Evolutionary conservation across 2,113 vertebrate species (phyloP).

Genomic region (Chaetura pelagica): DNA sequence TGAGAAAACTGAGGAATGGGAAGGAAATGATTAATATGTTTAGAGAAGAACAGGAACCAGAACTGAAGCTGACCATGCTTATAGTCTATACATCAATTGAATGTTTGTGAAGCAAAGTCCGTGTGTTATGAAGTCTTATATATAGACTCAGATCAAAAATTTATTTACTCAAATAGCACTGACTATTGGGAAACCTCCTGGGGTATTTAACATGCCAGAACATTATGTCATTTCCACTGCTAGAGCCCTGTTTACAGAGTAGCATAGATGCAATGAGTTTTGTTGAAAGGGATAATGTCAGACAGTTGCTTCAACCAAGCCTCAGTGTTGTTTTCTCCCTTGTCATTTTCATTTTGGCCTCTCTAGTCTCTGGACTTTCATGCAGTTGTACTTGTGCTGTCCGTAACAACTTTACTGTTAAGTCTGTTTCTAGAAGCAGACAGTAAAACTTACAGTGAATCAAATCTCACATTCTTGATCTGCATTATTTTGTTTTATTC

Average conservation of each 20-base stretch:
- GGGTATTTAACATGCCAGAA: not conserved
- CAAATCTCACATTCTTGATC: not conserved
- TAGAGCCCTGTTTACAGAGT: not conserved
- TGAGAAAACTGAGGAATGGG: not conserved
- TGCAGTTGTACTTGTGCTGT: not conserved
- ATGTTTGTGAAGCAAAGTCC: not conserved
- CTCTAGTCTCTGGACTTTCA: not conserved
- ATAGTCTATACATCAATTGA: not conserved
- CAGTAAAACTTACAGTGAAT: not conserved
- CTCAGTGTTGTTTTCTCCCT: not conserved
- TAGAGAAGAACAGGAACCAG: not conserved
- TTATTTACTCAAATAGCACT: not conserved
- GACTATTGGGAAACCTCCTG: not conserved
- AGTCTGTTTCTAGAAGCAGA: not conserved
- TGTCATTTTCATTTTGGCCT: not conserved
- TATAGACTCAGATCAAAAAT: not conserved
- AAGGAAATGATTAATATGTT: not conserved
- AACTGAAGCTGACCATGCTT: not conserved
- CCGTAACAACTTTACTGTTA: not conserved
- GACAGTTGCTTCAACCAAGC: not conserved
- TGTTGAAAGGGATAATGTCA: not conserved
- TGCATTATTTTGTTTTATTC: not conserved
- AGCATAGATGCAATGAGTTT: not conserved
- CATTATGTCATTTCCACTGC: not conserved
- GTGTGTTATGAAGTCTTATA: not conserved